Evolutionary conservation across 2,888 invertebrate species (phyloP).

Genomic region (Barypeithes pellucidus): DNA sequence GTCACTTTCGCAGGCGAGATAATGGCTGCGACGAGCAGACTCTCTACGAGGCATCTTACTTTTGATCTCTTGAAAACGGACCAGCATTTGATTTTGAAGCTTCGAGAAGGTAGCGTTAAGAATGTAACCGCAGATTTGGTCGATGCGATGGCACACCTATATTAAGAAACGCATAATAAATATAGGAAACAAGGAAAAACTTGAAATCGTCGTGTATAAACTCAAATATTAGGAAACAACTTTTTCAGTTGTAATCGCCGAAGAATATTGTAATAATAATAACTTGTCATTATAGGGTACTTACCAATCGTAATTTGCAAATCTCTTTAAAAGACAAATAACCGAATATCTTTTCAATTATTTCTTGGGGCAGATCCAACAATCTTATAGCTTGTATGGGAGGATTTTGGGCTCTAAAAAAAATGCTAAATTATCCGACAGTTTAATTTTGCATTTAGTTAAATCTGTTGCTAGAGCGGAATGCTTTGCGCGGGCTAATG

Average conservation of each 20-base stretch:
- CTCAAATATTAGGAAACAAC: too few relatives aligned
- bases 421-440: neutral
- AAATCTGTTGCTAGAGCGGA: too few relatives aligned
- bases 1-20: constrained; percentile 92
- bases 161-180: neutral
- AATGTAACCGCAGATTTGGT: constrained; percentile 84
- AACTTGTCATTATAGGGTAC: too few relatives aligned
- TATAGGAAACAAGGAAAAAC: neutral
- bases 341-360: constrained; percentile 85
- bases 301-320: constrained; percentile 86
- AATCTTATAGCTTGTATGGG: constrained; percentile 67
- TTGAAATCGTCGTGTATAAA: neutral
- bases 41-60: constrained; percentile 93
- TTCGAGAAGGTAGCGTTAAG: constrained; percentile 90
- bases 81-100: constrained; percentile 88
- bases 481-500: too few relatives aligned
- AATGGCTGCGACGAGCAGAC: constrained; percentile 92
- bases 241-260: too few relatives aligned
- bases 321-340: constrained; percentile 84
- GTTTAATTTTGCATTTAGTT: too few relatives aligned
- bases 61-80: constrained; percentile 90
- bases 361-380: constrained; percentile 85
- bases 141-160: constrained; percentile 88
- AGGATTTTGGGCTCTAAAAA: constrained; percentile 37
- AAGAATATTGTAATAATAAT: too few relatives aligned